A percentile compares a stretch with the other conserved stretches of the same genome.
These are phyloP conservation scores for Drosophila kohkoa DNA, from an alignment of 1,140 invertebrate genomes.

Conservation along the genomic window DNA sequence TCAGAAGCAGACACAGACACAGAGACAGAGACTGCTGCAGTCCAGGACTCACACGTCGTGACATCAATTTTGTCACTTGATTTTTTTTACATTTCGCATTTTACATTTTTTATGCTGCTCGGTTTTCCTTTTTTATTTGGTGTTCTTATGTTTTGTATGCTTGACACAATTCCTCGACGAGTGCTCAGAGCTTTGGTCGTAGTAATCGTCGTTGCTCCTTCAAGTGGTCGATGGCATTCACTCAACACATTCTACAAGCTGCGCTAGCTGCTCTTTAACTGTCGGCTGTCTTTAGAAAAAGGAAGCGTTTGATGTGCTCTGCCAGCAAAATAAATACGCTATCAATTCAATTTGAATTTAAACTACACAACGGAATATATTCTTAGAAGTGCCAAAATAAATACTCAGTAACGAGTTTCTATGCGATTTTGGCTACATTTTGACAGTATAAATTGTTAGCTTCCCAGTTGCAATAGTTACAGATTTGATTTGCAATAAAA, in stretches of 20 bases:
- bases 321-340: background rate
- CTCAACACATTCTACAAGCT: conserved; percentile 49
- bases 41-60: conserved; percentile 61
- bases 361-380: background rate
- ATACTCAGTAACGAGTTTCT: background rate
- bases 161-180: conserved; percentile 75
- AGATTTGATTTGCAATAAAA: no score
- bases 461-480: no score
- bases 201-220: conserved; percentile 53
- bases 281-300: conserved; percentile 7
- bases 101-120: conserved; percentile 35
- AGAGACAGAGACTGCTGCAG: conserved; percentile 10
- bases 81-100: conserved; percentile 47
- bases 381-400: background rate
- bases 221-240: conserved; percentile 71
- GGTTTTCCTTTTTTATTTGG: conserved; percentile 27
- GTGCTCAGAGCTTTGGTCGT: conserved; percentile 64
- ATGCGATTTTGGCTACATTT: background rate
- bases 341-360: conserved; percentile 16
- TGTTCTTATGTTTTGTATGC: conserved; percentile 73
- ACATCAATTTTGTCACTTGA: conserved; percentile 79
- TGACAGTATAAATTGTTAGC: background rate
- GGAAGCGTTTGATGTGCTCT: background rate
- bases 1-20: conserved; percentile 25
- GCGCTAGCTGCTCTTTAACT: conserved; percentile 69